Evolutionary conservation across 2,113 vertebrate genomes (phyloP), one percentile per base, ranked within the genome.

Genomic region (Gavialis gangeticus): DNA sequence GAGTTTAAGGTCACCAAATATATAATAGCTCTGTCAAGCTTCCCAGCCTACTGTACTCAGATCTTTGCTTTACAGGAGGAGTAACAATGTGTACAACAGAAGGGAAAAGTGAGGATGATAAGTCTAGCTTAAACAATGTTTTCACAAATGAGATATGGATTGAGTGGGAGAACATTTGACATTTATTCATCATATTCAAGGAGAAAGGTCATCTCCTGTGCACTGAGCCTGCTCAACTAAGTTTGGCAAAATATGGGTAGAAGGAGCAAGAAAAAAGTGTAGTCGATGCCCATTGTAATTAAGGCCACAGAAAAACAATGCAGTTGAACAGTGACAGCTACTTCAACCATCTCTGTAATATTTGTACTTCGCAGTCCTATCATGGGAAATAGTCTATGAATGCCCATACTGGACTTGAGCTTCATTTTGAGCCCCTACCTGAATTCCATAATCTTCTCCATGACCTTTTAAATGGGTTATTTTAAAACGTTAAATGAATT

Each of bases 31-130:
- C 88, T 94, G 93, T 91, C 95, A 95, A 87, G 69, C 63, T 79
- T 95, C 82, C 84, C 90, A 91, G 77, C 92, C 95, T 96, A 94
- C 95, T 96, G 94, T 97, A 87, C 87, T 86, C 78, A 94, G 77
- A 84, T n/a, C 81, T 91, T 59, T 60, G 46, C 93, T 58, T 95
- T 94, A 89, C 87, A 95, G 92, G 22, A 91, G 90, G 82, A 91
- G 93, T 85, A 94, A 93, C 79, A 93, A 84, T 64, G 82, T 71
- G 54, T 94, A 55, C 85, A 90, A 91, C 86, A 94, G 88, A 92
- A 92, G 27, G 64, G 19, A 73, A 37, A 87, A 87, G 90, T 63
- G 4, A 90, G 79, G 90, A 75, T 69, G 94, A 8, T 95, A 96
- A 94, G 84, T 95, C 87, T 89, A 77, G 57, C 30, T 84, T 92